Evolutionary conservation across 2,113 vertebrate species (phyloP).

Genomic region (Nesogale talazaci): DNA sequence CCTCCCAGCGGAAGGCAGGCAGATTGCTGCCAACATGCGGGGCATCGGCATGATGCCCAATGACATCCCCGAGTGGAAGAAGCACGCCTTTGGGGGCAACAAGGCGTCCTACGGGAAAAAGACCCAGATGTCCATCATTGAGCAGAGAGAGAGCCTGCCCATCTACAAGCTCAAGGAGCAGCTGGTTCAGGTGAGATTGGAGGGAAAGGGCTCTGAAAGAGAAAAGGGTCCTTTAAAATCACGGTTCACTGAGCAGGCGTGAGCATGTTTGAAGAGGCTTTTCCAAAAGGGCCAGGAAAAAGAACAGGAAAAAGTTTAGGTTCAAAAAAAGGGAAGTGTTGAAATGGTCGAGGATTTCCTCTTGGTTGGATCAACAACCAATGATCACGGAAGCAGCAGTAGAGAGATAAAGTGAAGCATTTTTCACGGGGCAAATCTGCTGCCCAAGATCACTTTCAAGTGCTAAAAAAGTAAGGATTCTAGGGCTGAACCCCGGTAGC

Average conservation of each 20-base stretch:
- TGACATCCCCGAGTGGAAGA: slow-evolving; percentile 99
- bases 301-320: not conserved
- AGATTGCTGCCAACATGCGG: slow-evolving; percentile 99
- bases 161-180: slow-evolving; percentile 99
- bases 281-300: not conserved
- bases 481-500: too few species aligned
- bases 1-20: slow-evolving; percentile 92
- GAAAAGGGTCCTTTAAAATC: not conserved
- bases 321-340: not conserved
- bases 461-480: too few species aligned
- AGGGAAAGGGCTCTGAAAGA: not conserved
- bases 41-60: slow-evolving; percentile 99
- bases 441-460: too few species aligned
- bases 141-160: slow-evolving; percentile 98
- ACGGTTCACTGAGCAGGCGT: not conserved
- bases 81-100: slow-evolving; percentile 98
- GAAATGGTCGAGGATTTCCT: too few species aligned
- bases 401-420: too few species aligned
- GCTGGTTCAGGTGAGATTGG: slow-evolving; percentile 92
- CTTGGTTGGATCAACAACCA: too few species aligned
- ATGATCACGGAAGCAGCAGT: too few species aligned
- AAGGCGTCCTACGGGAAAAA: slow-evolving; percentile 99
- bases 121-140: slow-evolving; percentile 96
- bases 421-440: too few species aligned
- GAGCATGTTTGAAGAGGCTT: slow-evolving; percentile 26